Evolutionary conservation across 2,113 vertebrate species (phyloP).

Genomic region (Hemiscyllium ocellatum): DNA sequence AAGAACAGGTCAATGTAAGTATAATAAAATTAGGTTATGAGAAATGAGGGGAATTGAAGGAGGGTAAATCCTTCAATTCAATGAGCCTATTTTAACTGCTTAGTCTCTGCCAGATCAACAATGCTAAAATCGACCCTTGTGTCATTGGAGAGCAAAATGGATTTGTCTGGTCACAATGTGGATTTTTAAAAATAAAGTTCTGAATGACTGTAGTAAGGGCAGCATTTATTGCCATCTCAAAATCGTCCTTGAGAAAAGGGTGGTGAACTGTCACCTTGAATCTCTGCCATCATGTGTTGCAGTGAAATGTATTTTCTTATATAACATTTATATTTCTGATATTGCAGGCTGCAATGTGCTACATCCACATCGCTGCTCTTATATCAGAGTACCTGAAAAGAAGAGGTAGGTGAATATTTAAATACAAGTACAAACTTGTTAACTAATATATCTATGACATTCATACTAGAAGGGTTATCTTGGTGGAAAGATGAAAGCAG

Average conservation of each 20-base stretch:
- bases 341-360: constrained; percentile 91
- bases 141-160: background rate
- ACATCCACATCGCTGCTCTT: constrained; percentile 93
- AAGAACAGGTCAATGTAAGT: background rate
- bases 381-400: constrained; percentile 95
- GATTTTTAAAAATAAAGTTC: background rate
- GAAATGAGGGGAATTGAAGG: background rate
- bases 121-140: background rate
- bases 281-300: background rate
- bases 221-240: background rate
- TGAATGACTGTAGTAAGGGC: background rate
- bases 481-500: background rate
- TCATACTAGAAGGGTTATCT: background rate
- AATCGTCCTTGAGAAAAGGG: background rate
- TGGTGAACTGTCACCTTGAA: background rate
- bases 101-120: background rate
- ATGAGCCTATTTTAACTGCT: background rate
- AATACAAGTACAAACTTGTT: background rate
- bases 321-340: constrained; percentile 33
- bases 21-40: background rate
- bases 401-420: constrained; percentile 68
- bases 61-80: background rate
- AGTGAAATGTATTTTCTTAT: background rate
- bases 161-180: background rate
- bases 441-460: constrained; percentile 28